A percentile compares a stretch with the other conserved stretches of the same genome.
phyloP scores from a whole-genome alignment of 92 coral and sea anemone genomes.

The Parazoanthus atlanticus region DNA sequence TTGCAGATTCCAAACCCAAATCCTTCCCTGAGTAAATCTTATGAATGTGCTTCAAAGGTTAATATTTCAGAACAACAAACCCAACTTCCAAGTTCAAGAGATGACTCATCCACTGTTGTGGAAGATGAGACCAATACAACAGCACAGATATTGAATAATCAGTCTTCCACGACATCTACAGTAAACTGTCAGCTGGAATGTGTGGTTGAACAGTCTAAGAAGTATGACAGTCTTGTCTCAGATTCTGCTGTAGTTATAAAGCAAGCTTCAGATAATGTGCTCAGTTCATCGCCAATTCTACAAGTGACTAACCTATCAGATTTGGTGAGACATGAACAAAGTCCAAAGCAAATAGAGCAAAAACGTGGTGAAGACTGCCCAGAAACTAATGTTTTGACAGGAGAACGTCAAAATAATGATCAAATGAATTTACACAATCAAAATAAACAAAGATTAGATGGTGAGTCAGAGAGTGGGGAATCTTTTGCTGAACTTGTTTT shows the following conservation, averaged over 20 bases:
- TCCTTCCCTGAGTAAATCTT: neutral
- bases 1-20: neutral
- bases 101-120: neutral
- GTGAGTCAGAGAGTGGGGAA: slow-evolving; percentile 38
- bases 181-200: neutral
- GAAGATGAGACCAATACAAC: neutral
- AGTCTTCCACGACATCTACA: neutral
- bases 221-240: neutral
- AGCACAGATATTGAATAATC: neutral
- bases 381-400: neutral
- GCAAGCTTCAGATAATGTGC: neutral
- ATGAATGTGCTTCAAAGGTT: neutral
- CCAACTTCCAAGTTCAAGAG: neutral
- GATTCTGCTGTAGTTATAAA: neutral
- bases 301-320: neutral
- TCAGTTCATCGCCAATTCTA: neutral
- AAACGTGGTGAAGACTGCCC: neutral
- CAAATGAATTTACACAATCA: neutral
- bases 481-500: slow-evolving; percentile 69
- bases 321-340: neutral
- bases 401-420: neutral
- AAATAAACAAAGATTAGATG: neutral
- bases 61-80: neutral
- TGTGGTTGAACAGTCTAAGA: neutral
- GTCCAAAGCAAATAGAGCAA: neutral